Conservation (phyloP, 2,888 invertebrate species). For the Drosophila recens region DNA sequence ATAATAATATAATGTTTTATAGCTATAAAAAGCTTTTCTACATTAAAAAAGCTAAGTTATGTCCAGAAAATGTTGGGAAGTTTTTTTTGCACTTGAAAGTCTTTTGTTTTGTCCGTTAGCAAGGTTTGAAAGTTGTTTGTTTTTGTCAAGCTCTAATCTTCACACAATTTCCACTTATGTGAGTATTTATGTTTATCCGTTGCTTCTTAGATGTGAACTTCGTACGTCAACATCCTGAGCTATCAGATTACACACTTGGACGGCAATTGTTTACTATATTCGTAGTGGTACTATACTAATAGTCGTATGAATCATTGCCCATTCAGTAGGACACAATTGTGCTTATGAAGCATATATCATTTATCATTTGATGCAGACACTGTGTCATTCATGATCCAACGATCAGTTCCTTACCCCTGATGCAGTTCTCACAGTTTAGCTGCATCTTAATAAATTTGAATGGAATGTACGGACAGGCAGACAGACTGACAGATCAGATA, state of each 20-base stretch:
- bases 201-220: slow-evolving; percentile 1
- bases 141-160: neutral
- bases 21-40: neutral
- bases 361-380: slow-evolving; percentile 18
- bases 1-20: neutral
- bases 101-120: neutral
- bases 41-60: neutral
- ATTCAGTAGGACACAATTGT: slow-evolving; percentile 16
- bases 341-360: slow-evolving; percentile 40
- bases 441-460: slow-evolving; percentile 10
- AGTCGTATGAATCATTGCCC: slow-evolving; percentile 36
- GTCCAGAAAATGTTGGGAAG: neutral
- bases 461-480: slow-evolving; percentile 13
- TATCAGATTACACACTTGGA: slow-evolving; percentile 33
- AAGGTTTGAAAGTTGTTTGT: neutral
- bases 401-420: slow-evolving; percentile 5
- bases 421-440: slow-evolving; percentile 19
- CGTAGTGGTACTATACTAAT: slow-evolving; percentile 13
- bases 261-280: slow-evolving; percentile 38
- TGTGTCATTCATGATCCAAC: slow-evolving; percentile 25
- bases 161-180: neutral
- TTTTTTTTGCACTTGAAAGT: neutral
- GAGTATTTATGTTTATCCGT: neutral
- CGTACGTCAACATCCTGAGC: slow-evolving; percentile 42
- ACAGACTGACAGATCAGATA: neutral